These are phyloP conservation scores for Spodoptera picta DNA, from an alignment of 2,888 invertebrate species.

Conservation along the genomic window DNA sequence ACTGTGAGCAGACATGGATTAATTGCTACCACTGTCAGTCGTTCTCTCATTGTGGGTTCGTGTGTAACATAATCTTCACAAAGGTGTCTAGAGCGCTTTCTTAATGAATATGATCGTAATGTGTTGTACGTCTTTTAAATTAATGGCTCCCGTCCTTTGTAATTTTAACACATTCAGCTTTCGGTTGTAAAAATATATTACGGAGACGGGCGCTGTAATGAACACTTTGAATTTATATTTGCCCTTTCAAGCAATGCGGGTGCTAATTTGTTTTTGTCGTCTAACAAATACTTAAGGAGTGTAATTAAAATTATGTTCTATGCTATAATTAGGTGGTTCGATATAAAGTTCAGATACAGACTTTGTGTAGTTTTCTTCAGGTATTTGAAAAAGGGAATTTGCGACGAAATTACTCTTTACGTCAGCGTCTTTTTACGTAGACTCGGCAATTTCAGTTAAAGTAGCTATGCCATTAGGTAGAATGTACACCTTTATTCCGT, in stretches of 20 bases:
- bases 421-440: conserved; percentile 17
- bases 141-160: conserved; percentile 69
- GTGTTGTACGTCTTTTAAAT: conserved; percentile 68
- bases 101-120: conserved; percentile 81
- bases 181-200: conserved; percentile 60
- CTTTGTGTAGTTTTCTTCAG: background rate
- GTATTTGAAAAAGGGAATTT: background rate
- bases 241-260: conserved; percentile 58
- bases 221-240: conserved; percentile 60
- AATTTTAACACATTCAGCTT: conserved; percentile 66
- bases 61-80: conserved; percentile 75
- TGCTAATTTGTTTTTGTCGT: conserved; percentile 56
- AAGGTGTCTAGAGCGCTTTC: conserved; percentile 79
- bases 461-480: conserved; percentile 44
- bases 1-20: conserved; percentile 83
- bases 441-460: conserved; percentile 41
- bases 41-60: conserved; percentile 65
- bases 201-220: conserved; percentile 55
- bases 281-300: conserved; percentile 39
- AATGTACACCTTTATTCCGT: conserved; percentile 43
- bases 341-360: background rate
- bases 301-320: conserved; percentile 21
- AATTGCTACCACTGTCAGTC: conserved; percentile 78
- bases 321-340: conserved; percentile 14
- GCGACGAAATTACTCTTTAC: conserved; percentile 10